Base-by-base conservation (phyloP, 37 sponge, comb jelly and placozoan species). In the Axinella damicornis region DNA sequence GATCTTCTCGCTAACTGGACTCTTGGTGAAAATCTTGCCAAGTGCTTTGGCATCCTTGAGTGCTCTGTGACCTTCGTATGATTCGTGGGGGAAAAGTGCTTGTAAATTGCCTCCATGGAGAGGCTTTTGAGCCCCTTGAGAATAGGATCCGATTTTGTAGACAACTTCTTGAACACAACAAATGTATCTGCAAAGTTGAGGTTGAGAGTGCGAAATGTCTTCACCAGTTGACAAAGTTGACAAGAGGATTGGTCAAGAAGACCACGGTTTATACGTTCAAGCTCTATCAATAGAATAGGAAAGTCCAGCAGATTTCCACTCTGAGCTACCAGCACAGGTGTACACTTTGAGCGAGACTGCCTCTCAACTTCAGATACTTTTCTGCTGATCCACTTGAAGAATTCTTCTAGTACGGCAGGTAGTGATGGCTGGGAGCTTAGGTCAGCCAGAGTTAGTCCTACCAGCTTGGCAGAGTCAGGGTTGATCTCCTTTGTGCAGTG, bases 1-100 rank as follows among this genome's bases (percentile, higher is more conserved):
- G 9, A 46, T 12, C 46, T 46, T 46, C 6, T 9, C 9, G 46
- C 46, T 46, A 46, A 46, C 6, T 46, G 46, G 9, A 68, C 69
- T 34, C 69, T 77, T 40, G 37, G 78, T 54, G 41, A 77, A 77
- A 18, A 77, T 33, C 40, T 38, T 62, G 25, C 64, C 15, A 17
- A 77, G 78, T 32, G 78, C 78, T 77, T 25, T 18, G 38, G 78
- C 78, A 60, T 77, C 78, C n/a, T 20, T 18, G 24, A 77, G 64
- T 11, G 78, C 78, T 57, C 78, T 33, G 25, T 77, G 78, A 14
- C 63, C 63, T 22, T 36, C 63, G n/a, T 77, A 77, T 35, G 37
- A 6, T 15, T 13, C 25, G 27, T 40, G 25, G 12, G 25, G 37
- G 36, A 77, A 62, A 54, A 77, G 2, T 24, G 15, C 30, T 15